These are phyloP conservation scores for Tolypeutes matacus DNA, from an alignment of 2,797 vertebrate species.

Conservation along the genomic window DNA sequence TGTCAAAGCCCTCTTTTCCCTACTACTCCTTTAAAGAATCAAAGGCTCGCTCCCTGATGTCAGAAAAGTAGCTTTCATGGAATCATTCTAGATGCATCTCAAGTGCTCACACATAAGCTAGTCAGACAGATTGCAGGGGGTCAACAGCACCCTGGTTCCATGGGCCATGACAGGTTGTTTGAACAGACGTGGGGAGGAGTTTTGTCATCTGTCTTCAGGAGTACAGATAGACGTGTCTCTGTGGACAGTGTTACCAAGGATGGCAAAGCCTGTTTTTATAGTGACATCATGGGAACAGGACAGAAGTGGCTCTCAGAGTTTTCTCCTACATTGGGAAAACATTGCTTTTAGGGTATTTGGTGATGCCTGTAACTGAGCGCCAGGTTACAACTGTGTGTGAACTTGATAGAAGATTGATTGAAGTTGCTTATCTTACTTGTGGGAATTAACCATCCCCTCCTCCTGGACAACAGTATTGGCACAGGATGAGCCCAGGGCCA, in stretches of 20 bases:
- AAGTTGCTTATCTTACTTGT: fast-evolving
- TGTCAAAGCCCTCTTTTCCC: neutral
- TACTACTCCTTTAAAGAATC: neutral
- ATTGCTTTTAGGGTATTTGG: neutral
- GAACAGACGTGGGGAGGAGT: neutral
- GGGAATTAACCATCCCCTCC: neutral
- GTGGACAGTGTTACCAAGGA: neutral
- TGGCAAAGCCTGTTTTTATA: neutral
- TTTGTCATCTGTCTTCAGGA: neutral
- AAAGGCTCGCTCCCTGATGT: neutral
- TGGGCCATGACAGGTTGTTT: neutral
- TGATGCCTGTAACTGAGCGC: neutral
- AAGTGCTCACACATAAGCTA: slow-evolving; percentile 76
- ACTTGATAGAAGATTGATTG: neutral
- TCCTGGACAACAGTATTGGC: no score
- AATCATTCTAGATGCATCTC: neutral
- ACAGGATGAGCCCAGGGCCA: no score
- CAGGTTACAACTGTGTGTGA: neutral
- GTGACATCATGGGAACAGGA: neutral
- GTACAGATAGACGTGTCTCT: neutral
- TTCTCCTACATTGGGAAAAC: neutral
- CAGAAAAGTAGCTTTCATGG: neutral
- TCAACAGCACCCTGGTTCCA: neutral
- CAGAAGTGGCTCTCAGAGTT: neutral
- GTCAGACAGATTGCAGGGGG: neutral